Base-by-base conservation (phyloP, 2,113 vertebrate species). In the Chiloscyllium plagiosum region DNA sequence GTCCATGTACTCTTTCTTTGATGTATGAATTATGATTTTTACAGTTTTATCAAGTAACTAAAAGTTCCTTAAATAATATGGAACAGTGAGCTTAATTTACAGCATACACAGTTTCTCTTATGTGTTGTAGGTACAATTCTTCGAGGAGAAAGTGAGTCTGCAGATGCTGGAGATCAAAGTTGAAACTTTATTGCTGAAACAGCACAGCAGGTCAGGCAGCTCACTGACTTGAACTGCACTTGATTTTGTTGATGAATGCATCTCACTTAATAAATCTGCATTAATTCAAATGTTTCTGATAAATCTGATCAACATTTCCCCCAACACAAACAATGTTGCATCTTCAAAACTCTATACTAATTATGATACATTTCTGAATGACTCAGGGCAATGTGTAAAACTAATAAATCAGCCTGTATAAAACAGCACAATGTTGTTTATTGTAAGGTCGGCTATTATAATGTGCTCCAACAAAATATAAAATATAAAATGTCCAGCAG, bases 361-460 rank as follows among this genome's bases (percentile, higher is more conserved):
- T 89, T 56, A 61, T 33, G 52, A 56, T 33, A 12, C 56, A 52
- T n/a, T 66, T 68, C 61, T 37, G 4, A 15, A 65, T 20, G 17
- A n/a, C 33, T 37, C 33, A 8, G 61, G 89, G n/a, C 33, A 93
- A 68, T n/a, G 7, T 37, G n/a, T 33, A 17, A 3, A 10, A 22
- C 61, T 22, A 93, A 66, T 93, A 66, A 66, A 93, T 93, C 89
- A 37, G 15, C 61, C 80, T 47, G 37, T 17, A 6, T 20, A 83
- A 83, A 42, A 12, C 56, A 61, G 17, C n/a, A 92, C 4, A 65
- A n/a, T 17, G 37, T 93, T 66, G 24, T 95, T 95, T 95, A 95
- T 95, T 95, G 52, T 72, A 52, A 50, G 24, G 94, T 50, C 17
- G 94, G 50, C 52, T 52, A 29, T 95, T 95, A 52, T 72, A 95